A percentile compares a stretch with the other conserved stretches of the same genome.
These are phyloP conservation scores for Ectropis crepuscularia DNA, from an alignment of 2,888 invertebrate genomes.

Conservation along the genomic window DNA sequence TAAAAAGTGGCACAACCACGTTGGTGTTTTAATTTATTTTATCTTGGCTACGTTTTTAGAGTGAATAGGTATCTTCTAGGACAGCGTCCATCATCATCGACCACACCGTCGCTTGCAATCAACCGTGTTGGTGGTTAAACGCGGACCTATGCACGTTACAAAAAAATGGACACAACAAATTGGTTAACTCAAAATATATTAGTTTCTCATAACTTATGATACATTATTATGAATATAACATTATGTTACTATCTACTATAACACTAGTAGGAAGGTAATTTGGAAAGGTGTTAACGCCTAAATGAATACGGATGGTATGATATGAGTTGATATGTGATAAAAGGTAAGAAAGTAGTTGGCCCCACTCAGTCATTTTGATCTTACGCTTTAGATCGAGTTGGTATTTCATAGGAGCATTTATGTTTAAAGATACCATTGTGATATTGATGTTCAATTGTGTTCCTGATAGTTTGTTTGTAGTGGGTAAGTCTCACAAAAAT, in stretches of 20 bases:
- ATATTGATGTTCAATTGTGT: background rate
- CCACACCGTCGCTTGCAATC: no score
- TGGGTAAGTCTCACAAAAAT: no score
- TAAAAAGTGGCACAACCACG: no score
- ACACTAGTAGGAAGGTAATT: conserved; percentile 22
- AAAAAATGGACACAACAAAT: background rate
- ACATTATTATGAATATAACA: conserved; percentile 18
- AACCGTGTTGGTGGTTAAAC: background rate
- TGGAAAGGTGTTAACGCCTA: conserved; percentile 44
- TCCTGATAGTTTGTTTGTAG: background rate
- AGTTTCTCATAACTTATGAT: conserved; percentile 16
- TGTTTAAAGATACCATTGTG: conserved; percentile 41
- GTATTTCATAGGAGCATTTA: conserved; percentile 77
- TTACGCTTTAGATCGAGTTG: conserved; percentile 51
- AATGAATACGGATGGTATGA: conserved; percentile 44
- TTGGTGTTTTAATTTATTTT: no score
- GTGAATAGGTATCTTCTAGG: no score
- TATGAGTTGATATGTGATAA: conserved; percentile 77
- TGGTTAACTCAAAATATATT: background rate
- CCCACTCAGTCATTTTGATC: conserved; percentile 21
- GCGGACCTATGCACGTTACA: background rate
- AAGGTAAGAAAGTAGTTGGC: conserved; percentile 65
- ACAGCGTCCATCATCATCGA: no score
- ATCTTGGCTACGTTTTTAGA: no score
- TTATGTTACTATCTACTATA: conserved; percentile 20